Evolutionary conservation across 2,888 invertebrate genomes (phyloP), one percentile per base, ranked within the genome.

Genomic region (Monochamus alternatus): DNA sequence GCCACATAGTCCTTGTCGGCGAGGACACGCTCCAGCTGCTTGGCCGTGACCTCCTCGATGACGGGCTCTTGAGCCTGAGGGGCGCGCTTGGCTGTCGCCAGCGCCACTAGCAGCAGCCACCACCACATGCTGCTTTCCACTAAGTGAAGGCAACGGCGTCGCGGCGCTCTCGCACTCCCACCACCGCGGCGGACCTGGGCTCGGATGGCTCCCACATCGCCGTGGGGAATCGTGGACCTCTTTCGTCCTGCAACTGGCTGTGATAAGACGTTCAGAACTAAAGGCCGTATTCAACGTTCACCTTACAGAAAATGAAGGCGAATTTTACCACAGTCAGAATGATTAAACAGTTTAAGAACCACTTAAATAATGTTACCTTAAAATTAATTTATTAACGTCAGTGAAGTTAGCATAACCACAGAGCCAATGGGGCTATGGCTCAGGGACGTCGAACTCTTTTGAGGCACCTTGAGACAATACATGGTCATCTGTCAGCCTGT

Each of bases 1-100:
- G 97, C 97, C 89, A 97, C 96, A 92, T 95, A 96, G 91, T 96
- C 96, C 93, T 96, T 96, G 86, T 96, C 96, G 90, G 94, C 93
- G 89, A 97, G 93, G 86, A 96, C 92, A 89, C 95, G 93, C 89
- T 96, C 97, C 91, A 97, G 93, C 91, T 96, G 96, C 91, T 96
- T 97, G 89, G 95, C 94, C 90, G 95, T 96, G 91, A 97, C 96
- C 91, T 97, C 96, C 91, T 97, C 96, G 92, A 97, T 97, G 91
- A 95, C 94, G 89, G 96, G 95, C 89, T 85, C 90, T 90, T 90
- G 87, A 89, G 88, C 83, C 87, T 87, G 81, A 82, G 88, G 86
- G 81, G 87, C 85, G 81, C 87, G 88, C 83, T 86, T 87, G 83
- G 88, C 87, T 82, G 89, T 88, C 88, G 86, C 88, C 85, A 88